Percentiles rank a stretch among this genome's conserved stretches.
phyloP scores from a whole-genome alignment of 2,113 vertebrate species.

The Microcebus tavaratra region DNA sequence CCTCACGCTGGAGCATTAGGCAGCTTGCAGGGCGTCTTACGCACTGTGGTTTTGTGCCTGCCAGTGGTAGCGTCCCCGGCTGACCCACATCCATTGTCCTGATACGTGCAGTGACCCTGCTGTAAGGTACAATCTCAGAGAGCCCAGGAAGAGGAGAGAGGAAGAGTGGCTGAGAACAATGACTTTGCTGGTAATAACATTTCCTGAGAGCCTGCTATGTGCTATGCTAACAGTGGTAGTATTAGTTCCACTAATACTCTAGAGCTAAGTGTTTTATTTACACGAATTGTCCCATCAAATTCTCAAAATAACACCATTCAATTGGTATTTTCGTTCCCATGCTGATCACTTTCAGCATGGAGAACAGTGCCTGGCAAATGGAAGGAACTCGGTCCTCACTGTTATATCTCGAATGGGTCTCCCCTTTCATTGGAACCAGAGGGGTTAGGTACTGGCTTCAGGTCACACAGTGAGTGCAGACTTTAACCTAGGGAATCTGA shows the following conservation, averaged over 20 bases:
- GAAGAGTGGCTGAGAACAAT: background rate
- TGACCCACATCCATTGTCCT: background rate
- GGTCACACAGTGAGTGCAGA: background rate
- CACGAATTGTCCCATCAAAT: background rate
- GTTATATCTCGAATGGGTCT: background rate
- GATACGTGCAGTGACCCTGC: background rate
- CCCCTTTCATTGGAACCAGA: background rate
- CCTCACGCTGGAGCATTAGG: background rate
- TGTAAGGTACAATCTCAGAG: background rate
- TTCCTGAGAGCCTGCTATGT: background rate
- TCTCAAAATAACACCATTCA: background rate
- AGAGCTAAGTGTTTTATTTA: background rate
- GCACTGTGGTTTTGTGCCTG: background rate
- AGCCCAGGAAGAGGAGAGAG: background rate
- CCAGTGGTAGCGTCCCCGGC: background rate
- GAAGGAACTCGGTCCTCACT: background rate
- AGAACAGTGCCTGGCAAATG: background rate
- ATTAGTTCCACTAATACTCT: background rate
- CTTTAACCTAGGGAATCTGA: background rate
- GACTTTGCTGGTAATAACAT: background rate
- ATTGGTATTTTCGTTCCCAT: background rate
- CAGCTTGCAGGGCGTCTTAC: background rate
- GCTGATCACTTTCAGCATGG: background rate
- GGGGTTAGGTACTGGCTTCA: background rate
- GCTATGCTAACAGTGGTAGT: background rate